phyloP scores from a whole-genome alignment of 2,888 invertebrate genomes.

The Stomorhina lunata region DNA sequence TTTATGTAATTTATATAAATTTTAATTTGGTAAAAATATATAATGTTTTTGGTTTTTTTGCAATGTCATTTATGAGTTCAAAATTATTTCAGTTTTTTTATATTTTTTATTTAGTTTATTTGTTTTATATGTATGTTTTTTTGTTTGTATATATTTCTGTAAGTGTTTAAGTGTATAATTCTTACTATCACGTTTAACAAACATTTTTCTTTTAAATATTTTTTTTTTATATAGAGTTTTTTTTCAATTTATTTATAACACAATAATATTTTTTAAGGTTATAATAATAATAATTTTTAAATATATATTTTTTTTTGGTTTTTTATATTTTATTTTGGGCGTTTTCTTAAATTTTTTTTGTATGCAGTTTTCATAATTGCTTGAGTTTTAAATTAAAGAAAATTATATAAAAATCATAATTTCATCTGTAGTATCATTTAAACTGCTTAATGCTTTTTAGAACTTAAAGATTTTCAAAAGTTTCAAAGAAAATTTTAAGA shows the following conservation, averaged over 20 bases:
- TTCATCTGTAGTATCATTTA: too few species aligned
- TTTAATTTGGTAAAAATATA: not conserved
- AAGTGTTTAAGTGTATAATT: slow-evolving; percentile 47
- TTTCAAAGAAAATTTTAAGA: too few species aligned
- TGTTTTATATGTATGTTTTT: slow-evolving; percentile 24
- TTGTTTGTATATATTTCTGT: slow-evolving; percentile 38
- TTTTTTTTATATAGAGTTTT: slow-evolving; percentile 24
- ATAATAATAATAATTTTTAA: too few species aligned
- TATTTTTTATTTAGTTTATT: slow-evolving; percentile 48
- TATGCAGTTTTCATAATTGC: slow-evolving; percentile 39
- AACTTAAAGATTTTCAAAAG: too few species aligned
- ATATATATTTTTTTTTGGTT: slow-evolving; percentile 1
- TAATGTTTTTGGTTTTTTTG: slow-evolving; percentile 14
- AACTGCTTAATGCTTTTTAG: too few species aligned
- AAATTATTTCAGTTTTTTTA: slow-evolving; percentile 32
- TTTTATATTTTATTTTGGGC: not conserved
- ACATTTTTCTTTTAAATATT: slow-evolving; percentile 33
- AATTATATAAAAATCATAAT: not conserved
- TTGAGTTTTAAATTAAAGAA: not conserved
- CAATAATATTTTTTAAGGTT: slow-evolving; percentile 40
- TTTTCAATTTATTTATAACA: slow-evolving; percentile 32
- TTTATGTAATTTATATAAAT: not conserved
- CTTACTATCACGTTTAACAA: slow-evolving; percentile 53
- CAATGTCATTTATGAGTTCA: slow-evolving; percentile 34
- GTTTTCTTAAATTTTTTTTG: not conserved